A percentile compares a stretch with the other conserved stretches of the same genome.
These are phyloP conservation scores for Ectobius pallidus DNA, from an alignment of 2,888 invertebrate genomes.

Conservation along the genomic window DNA sequence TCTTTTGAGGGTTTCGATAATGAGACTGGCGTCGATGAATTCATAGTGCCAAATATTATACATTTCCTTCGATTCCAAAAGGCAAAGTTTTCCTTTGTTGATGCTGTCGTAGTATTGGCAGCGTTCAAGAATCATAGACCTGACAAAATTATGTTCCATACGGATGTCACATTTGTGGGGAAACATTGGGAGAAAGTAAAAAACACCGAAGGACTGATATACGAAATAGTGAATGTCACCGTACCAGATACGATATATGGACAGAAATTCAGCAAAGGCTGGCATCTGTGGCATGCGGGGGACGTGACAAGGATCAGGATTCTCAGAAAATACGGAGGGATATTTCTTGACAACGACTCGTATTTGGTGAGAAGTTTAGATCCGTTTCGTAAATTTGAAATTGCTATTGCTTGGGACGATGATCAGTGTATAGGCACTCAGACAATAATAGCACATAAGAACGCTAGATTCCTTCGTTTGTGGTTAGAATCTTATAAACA, in stretches of 20 bases:
- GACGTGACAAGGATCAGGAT: slow-evolving; percentile 52
- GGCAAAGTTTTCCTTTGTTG: not conserved
- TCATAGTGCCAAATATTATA: slow-evolving; percentile 1
- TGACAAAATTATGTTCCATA: slow-evolving; percentile 50
- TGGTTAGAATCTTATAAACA: slow-evolving; percentile 52
- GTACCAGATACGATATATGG: slow-evolving; percentile 48
- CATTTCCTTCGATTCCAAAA: slow-evolving; percentile 7
- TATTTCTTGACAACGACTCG: slow-evolving; percentile 53
- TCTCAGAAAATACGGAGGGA: slow-evolving; percentile 52
- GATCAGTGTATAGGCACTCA: slow-evolving; percentile 51
- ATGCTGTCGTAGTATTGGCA: not conserved
- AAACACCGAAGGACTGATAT: not conserved
- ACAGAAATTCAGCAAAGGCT: slow-evolving; percentile 49
- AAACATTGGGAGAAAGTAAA: slow-evolving; percentile 45
- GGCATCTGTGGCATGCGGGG: slow-evolving; percentile 50
- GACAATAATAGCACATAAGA: slow-evolving; percentile 51
- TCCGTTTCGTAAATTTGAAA: slow-evolving; percentile 51
- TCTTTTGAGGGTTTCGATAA: slow-evolving; percentile 17
- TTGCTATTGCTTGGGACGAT: slow-evolving; percentile 52
- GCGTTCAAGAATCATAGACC: slow-evolving; percentile 47
- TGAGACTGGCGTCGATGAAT: not conserved
- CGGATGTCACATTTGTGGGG: slow-evolving; percentile 45
- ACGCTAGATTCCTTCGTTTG: slow-evolving; percentile 51
- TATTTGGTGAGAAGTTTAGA: slow-evolving; percentile 51
- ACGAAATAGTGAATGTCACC: not conserved